Base-by-base conservation (phyloP, 2,797 vertebrate species). In the Xenops minutus region DNA sequence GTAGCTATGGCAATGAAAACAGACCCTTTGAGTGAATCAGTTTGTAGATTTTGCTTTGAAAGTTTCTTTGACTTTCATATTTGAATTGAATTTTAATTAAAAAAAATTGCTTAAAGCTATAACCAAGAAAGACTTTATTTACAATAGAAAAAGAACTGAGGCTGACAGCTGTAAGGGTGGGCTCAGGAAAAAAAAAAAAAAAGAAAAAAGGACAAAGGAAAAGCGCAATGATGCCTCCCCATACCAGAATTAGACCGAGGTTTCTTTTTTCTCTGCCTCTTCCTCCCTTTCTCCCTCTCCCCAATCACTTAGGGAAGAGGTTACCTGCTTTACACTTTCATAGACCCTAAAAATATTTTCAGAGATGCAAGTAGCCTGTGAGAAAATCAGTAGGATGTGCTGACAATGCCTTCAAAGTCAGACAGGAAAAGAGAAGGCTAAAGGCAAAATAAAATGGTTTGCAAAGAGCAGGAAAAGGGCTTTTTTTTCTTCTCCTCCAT, bases 1-100 rank as follows among this genome's bases (percentile, higher is more conserved):
- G 97, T 98, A 96, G 91, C 97, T 92, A 84, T 96, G 94, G 96
- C 85, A 97, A 97, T 96, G 81, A 96, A 97, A 97, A 96, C 89
- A 97, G 96, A 77, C 89, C 81, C 89, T 96, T 95, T 96, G 97
- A 97, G 92, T 95, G 95, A 96, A 96, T 97, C 93, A 85, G 87
- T 96, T 97, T 95, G 93, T 88, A 97, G 95, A 93, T 89, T 95
- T 96, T 82, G 44, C 95, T 95, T 95, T 79, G 71, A 94, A 97
- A 96, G 89, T 95, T 96, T 95, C 92, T 97, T 95, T 95, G 83
- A 82, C 91, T 96, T 97, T 94, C 91, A 91, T 91, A 95, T 91
- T 79, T 88, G 93, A 96, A 92, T 94, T 95, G 96, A 96, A 94
- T 97, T 95, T 96, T 95, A 92, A 95, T 97, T 96, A 34, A 90